A percentile compares a stretch with the other conserved stretches of the same genome.
phyloP scores from a whole-genome alignment of 1,140 invertebrate genomes.

The Pseudomyrmex dendroicus region DNA sequence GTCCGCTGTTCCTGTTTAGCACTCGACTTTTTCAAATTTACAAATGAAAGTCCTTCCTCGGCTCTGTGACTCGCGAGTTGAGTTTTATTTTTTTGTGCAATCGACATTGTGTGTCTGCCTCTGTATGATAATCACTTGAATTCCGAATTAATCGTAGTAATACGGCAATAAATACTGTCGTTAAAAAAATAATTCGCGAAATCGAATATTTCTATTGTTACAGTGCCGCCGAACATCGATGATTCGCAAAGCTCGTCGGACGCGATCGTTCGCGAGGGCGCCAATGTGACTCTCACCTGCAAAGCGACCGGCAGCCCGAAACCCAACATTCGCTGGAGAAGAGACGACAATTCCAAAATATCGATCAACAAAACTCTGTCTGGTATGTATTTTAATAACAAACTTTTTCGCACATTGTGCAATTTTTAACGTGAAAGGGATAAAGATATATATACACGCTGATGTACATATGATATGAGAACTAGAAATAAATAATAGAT shows the following conservation, averaged over 20 bases:
- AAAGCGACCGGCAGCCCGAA: constrained; percentile 95
- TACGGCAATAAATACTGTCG: background rate
- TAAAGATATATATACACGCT: background rate
- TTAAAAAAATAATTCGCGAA: background rate
- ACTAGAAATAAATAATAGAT: background rate
- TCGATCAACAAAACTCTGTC: constrained; percentile 92
- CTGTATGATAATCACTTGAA: background rate
- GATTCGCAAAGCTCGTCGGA: constrained; percentile 95
- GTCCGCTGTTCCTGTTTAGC: constrained; percentile 47
- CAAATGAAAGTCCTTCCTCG: background rate
- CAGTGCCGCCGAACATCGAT: constrained; percentile 96
- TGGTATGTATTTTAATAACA: constrained; percentile 86
- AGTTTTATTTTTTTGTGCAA: background rate
- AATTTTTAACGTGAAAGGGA: background rate
- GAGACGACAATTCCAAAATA: constrained; percentile 94
- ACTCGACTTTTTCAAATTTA: background rate
- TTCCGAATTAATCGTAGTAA: no score
- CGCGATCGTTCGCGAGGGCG: constrained; percentile 95
- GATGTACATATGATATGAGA: background rate
- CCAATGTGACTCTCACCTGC: constrained; percentile 94
- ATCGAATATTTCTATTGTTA: constrained; percentile 72
- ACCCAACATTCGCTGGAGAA: constrained; percentile 95
- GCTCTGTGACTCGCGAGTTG: background rate
- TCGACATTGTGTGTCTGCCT: background rate
- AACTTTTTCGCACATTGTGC: background rate